Evolutionary conservation across 2,113 vertebrate species (phyloP).

Genomic region (Bubo scandiacus): DNA sequence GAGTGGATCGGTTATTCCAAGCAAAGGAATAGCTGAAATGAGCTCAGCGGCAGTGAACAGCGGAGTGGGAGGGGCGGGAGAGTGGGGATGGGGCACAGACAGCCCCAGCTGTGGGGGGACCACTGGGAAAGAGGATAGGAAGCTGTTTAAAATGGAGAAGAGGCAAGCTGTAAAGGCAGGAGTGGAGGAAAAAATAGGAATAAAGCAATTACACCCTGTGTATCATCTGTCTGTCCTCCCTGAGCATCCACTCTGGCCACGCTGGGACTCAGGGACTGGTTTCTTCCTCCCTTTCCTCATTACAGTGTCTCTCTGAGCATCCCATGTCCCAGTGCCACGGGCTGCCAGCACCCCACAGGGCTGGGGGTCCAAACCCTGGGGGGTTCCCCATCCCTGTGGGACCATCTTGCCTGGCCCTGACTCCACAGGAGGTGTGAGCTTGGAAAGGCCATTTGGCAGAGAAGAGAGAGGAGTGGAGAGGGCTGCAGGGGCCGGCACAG

Average conservation of each 20-base stretch:
- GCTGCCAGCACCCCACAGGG: not conserved
- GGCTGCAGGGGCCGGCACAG: not conserved
- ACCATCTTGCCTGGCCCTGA: not conserved
- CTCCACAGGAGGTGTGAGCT: not conserved
- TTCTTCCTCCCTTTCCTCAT: not conserved
- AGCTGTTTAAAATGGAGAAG: not conserved
- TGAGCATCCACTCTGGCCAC: not conserved
- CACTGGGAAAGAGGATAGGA: not conserved
- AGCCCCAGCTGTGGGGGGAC: not conserved
- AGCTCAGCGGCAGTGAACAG: not conserved
- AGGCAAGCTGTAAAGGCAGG: not conserved
- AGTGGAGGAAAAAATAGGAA: not conserved
- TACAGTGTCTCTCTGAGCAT: not conserved
- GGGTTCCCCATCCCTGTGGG: rapidly evolving
- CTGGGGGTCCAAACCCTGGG: not conserved
- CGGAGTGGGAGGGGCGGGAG: not conserved
- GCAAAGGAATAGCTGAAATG: not conserved
- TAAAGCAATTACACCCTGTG: not conserved
- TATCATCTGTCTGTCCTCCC: rapidly evolving
- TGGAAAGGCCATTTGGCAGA: not conserved
- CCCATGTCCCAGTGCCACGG: rapidly evolving
- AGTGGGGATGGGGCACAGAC: not conserved
- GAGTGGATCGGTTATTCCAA: constrained; percentile 25
- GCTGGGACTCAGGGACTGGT: not conserved
- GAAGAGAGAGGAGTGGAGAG: not conserved